Percentiles rank a stretch among this genome's conserved stretches.
phyloP scores from a whole-genome alignment of 2,797 vertebrate species.

The Enteromius viviparus region DNA sequence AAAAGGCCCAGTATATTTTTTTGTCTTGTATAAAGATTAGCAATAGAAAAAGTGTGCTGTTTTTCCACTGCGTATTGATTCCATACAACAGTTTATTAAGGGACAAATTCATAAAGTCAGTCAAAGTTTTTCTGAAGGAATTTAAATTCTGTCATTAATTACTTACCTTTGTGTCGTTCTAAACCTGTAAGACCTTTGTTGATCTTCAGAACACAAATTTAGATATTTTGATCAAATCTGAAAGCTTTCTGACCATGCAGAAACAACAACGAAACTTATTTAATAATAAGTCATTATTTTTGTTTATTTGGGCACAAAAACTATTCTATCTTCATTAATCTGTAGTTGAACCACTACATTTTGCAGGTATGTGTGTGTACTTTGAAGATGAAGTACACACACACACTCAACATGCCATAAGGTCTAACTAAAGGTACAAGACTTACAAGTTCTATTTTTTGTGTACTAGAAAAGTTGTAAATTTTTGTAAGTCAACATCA shows the following conservation, averaged over 20 bases:
- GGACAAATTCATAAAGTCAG: background rate
- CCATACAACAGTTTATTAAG: background rate
- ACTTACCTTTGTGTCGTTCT: background rate
- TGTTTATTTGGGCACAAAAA: no score
- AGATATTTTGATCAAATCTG: background rate
- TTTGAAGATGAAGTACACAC: background rate
- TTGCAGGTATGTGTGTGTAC: background rate
- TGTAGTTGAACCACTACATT: background rate
- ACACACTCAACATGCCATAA: slow-evolving; percentile 16
- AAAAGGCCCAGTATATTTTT: background rate
- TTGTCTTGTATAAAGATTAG: background rate
- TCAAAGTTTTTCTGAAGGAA: background rate
- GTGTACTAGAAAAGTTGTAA: slow-evolving; percentile 38
- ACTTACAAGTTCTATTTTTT: no score
- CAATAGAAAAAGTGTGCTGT: background rate
- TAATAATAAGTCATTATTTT: no score
- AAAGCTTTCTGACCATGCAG: background rate
- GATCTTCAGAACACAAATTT: background rate
- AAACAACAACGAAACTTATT: background rate
- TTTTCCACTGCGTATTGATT: background rate
- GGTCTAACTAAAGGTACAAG: background rate
- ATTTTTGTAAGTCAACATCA: slow-evolving; percentile 69
- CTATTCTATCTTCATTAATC: background rate
- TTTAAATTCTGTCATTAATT: no score
- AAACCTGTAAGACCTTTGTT: background rate